These are phyloP conservation scores for Phortica variegata DNA, from an alignment of 1,140 invertebrate genomes.

Conservation along the genomic window DNA sequence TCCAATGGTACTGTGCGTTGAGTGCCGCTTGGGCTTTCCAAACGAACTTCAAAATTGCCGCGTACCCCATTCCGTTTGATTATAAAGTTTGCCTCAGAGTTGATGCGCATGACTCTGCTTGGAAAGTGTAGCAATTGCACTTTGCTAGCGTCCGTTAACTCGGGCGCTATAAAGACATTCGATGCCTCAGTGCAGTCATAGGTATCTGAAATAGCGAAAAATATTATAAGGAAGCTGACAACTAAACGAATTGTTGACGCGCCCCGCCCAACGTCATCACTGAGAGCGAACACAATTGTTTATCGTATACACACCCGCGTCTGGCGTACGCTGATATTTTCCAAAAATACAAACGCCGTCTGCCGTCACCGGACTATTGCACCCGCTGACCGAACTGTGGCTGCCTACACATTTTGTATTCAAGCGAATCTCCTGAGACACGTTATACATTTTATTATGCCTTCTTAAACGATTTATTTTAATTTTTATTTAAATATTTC, in stretches of 20 bases:
- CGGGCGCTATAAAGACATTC: conserved; percentile 43
- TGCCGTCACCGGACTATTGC: conserved; percentile 4
- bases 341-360: conserved; percentile 48
- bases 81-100: conserved; percentile 33
- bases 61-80: conserved; percentile 49
- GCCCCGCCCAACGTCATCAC: too few relatives aligned
- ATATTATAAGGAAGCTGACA: too few relatives aligned
- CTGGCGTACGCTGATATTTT: conserved; percentile 51
- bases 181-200: conserved; percentile 41
- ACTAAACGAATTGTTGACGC: too few relatives aligned
- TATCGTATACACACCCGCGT: conserved; percentile 42
- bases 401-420: conserved; percentile 28
- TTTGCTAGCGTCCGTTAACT: conserved; percentile 43
- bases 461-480: too few relatives aligned
- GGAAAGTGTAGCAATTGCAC: conserved; percentile 50
- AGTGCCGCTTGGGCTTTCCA: conserved; percentile 43
- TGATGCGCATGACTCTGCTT: conserved; percentile 40
- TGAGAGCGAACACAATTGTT: too few relatives aligned
- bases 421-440: conserved; percentile 51
- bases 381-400: conserved; percentile 1
- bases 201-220: conserved; percentile 33
- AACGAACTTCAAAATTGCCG: conserved; percentile 49
- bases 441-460: conserved; percentile 55
- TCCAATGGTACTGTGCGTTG: conserved; percentile 18
- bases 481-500: too few relatives aligned